These are phyloP conservation scores for Drosophila erecta DNA, from an alignment of 1,140 invertebrate genomes.

Conservation along the genomic window DNA sequence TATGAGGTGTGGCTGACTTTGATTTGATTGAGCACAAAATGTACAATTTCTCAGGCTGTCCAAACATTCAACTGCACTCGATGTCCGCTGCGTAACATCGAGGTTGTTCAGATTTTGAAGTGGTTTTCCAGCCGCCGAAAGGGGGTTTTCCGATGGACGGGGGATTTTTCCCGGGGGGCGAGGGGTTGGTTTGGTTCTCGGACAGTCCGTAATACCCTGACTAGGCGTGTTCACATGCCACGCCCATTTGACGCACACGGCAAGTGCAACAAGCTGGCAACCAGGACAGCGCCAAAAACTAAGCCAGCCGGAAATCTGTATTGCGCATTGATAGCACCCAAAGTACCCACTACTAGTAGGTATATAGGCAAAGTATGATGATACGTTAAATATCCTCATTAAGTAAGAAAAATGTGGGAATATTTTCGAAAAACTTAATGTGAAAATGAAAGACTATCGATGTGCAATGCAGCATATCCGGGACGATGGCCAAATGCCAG, in stretches of 20 bases:
- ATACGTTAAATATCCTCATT: too few relatives aligned
- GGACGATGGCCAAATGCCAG: too few relatives aligned
- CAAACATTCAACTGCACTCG: conserved; percentile 30
- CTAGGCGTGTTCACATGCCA: conserved; percentile 35
- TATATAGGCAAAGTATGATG: too few relatives aligned
- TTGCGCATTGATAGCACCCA: not conserved
- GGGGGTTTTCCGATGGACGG: not conserved
- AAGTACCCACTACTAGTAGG: not conserved
- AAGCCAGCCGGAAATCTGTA: not conserved
- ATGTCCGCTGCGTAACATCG: conserved; percentile 24
- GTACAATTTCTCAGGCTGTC: conserved; percentile 31
- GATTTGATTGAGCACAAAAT: conserved; percentile 50
- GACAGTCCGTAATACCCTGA: conserved; percentile 24
- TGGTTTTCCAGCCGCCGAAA: conserved; percentile 3
- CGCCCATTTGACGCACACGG: conserved; percentile 3
- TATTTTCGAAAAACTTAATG: too few relatives aligned
- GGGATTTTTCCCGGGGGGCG: too few relatives aligned
- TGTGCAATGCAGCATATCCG: not conserved
- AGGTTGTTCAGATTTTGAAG: conserved; percentile 18
- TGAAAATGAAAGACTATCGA: not conserved
- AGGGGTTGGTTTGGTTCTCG: too few relatives aligned
- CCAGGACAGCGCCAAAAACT: not conserved
- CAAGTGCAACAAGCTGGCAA: conserved; percentile 63
- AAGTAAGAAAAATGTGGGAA: too few relatives aligned
- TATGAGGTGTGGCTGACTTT: conserved; percentile 32